These are phyloP conservation scores for Acinonyx jubatus DNA, from an alignment of 2,113 vertebrate species.

Conservation along the genomic window DNA sequence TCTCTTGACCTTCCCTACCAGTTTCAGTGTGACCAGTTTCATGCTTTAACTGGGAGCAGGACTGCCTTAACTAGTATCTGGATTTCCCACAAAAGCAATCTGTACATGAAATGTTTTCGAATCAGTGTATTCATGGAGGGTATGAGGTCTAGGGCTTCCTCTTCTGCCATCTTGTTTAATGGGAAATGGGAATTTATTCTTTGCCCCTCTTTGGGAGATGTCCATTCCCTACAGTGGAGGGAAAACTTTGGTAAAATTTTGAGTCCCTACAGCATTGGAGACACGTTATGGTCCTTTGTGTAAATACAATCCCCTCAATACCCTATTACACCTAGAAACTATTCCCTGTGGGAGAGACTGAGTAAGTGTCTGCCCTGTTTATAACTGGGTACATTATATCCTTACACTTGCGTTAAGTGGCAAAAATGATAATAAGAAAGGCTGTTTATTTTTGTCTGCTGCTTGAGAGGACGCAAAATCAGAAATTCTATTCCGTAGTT, in stretches of 20 bases:
- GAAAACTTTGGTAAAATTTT: neutral
- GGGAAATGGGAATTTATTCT: neutral
- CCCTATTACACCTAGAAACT: neutral
- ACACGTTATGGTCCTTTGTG: rapidly evolving
- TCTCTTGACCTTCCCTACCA: neutral
- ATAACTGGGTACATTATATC: neutral
- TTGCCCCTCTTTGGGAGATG: neutral
- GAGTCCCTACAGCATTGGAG: neutral
- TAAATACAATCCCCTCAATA: neutral
- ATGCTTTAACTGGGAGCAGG: neutral
- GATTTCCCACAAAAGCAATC: neutral
- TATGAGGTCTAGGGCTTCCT: neutral
- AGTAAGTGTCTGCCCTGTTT: neutral
- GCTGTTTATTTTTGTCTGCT: neutral
- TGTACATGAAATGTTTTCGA: neutral
- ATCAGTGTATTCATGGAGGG: neutral
- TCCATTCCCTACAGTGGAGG: neutral
- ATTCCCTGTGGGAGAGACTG: neutral
- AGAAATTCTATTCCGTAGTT: neutral
- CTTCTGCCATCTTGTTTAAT: neutral
- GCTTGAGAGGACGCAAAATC: neutral
- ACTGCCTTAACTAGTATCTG: neutral
- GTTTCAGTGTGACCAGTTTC: neutral
- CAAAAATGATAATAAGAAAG: neutral
- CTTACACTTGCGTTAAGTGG: neutral